Evolutionary conservation across 2,113 vertebrate genomes (phyloP).

Genomic region (Penelope pileata): DNA sequence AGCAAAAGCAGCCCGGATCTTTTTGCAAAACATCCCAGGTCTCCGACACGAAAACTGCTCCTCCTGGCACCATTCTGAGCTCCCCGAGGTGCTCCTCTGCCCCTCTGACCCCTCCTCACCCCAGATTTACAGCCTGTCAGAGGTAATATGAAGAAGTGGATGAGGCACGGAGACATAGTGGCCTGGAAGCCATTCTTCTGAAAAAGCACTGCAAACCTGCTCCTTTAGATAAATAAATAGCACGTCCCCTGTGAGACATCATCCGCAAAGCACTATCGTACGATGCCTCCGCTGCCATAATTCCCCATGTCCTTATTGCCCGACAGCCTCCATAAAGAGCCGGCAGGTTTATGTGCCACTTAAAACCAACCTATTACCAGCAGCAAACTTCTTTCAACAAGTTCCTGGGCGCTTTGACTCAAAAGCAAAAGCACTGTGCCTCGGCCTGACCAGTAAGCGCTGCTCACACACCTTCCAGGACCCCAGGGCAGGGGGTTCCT

Average conservation of each 20-base stretch:
- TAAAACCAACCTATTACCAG: slow-evolving; percentile 4
- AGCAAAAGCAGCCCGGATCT: slow-evolving; percentile 4
- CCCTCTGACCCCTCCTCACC: slow-evolving; percentile 14
- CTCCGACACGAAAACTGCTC: background rate
- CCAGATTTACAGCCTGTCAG: slow-evolving; percentile 53
- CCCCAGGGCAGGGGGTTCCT: background rate
- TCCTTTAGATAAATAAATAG: slow-evolving; percentile 56
- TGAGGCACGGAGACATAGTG: background rate
- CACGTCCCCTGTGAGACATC: slow-evolving; percentile 12
- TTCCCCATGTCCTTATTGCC: slow-evolving; percentile 65
- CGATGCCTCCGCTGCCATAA: background rate
- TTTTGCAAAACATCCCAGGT: background rate
- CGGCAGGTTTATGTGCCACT: slow-evolving; percentile 60
- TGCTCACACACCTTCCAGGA: background rate
- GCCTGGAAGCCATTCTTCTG: slow-evolving; percentile 33
- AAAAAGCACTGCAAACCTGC: slow-evolving; percentile 36
- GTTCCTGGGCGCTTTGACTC: background rate
- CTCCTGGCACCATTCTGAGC: background rate
- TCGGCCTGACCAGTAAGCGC: background rate
- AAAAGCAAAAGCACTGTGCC: rapidly evolving
- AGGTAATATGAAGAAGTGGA: background rate
- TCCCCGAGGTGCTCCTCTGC: background rate
- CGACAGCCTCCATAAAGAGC: slow-evolving; percentile 62
- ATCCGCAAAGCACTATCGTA: slow-evolving; percentile 16
- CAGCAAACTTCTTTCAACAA: slow-evolving; percentile 1